Evolutionary conservation across 2,797 vertebrate genomes (phyloP), one percentile per base, ranked within the genome.

Genomic region (Takifugu rubripes): DNA sequence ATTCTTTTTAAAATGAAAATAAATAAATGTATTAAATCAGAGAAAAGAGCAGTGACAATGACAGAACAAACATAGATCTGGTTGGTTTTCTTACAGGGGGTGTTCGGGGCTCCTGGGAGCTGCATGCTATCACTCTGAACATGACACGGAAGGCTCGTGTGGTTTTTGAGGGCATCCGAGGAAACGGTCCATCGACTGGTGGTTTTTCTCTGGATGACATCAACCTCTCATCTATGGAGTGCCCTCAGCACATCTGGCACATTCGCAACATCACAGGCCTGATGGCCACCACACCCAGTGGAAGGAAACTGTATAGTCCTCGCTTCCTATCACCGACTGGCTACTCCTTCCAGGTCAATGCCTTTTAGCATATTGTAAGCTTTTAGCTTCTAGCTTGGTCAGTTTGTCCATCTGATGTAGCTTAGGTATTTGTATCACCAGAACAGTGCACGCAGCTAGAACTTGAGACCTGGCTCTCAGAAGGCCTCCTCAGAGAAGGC

Each of bases 151-250:
- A 93, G 85, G 94, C 93, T 74, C 82, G 92, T 24, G 83, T 96
- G 52, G 76, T 91, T 16, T 96, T 96, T 76, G 81, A 92, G 87
- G 94, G 91, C 0, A 10, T 85, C 56, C 92, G 78, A 78, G 92
- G 93, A 53, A 47, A 14, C 0, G 75, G 66, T 0, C 15, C 16
- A 1, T 92, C 94, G 0, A 49, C 40, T 0, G 83, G 94, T 44
- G 94, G 94, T n/a, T 86, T 97, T 50, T 94, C 96, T 24, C 64
- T 96, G 42, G 95, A 96, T 0, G 94, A 97, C 74, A 92, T 98
- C 64, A 97, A 95, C 79, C 86, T 96, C 52, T 94, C 92, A 0
- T 93, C 95, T 81, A 90, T 91, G 1, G 73, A 66, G 44, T 98
- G 95, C 60, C 94, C 94, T 33, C 91, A 95, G 42, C 90, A 94